Base-by-base conservation (phyloP, 2,113 vertebrate species). In the Sakesphorus luctuosus region DNA sequence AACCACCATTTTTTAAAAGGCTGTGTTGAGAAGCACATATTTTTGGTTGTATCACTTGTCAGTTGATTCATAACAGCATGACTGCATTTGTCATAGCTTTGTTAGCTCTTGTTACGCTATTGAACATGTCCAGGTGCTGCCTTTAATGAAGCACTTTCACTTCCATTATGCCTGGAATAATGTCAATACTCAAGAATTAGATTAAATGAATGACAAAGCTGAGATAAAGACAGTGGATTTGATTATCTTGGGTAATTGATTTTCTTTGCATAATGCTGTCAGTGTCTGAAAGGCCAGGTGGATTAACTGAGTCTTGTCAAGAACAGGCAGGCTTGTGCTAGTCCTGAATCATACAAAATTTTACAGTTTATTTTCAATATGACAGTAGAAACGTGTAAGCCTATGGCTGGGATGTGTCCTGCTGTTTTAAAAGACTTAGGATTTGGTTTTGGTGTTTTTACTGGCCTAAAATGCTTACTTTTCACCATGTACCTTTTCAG, bases 201-300 rank as follows among this genome's bases (percentile, higher is more conserved):
- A 92, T 74, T 84, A 84, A 94, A 94, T 56, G 26, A 84, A 55
- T 81, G 87, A 89, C 38, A 89, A 76, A 94, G 35, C 65, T 91
- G 56, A 91, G 66, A 62, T 36, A 38, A 81, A 90, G 82, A 56
- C 49, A 33, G 74, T 84, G 76, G 61, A 53, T 94, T 75, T 92
- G 1, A 65, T 91, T 92, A 72, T 24, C 69, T 76, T 0, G 0
- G 28, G 28, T 92, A 87, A 84, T 49, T 96, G 56, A 74, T 87
- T 94, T 94, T 89, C 80, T 67, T 65, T 94, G 47, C 40, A 16
- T n/a, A 62, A 36, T 9, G 55, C 74, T 91, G 86, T 87, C 91
- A 89, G 2, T 80, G 46, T 59, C 73, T 95, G 79, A 93, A 88
- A 88, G 79, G 67, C 58, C 59, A 66, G 55, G 50, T 89, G 56